These are phyloP conservation scores for Astreopora myriophthalma DNA, from an alignment of 64 coral and sea anemone species.

Conservation along the genomic window DNA sequence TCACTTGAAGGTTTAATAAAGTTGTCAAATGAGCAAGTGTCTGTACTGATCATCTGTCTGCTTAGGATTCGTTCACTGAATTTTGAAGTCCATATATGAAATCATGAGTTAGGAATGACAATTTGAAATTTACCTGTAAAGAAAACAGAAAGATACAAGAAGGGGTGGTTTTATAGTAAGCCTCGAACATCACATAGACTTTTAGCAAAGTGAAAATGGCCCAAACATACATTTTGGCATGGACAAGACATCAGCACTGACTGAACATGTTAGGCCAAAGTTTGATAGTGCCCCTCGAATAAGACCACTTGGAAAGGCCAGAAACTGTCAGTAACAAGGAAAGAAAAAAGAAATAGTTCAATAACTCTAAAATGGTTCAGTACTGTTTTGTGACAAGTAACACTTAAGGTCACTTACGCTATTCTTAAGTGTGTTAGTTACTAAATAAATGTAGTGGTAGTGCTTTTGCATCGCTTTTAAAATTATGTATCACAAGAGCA, in stretches of 20 bases:
- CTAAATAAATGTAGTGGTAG: too few species aligned
- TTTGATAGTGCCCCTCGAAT: constrained; percentile 94
- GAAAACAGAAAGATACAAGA: neutral
- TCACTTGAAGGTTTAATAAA: too few species aligned
- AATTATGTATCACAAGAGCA: too few species aligned
- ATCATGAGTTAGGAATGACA: constrained; percentile 81
- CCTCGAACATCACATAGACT: neutral
- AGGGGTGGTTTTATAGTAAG: too few species aligned
- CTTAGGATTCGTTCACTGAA: too few species aligned
- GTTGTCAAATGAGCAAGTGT: too few species aligned
- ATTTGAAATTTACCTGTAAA: constrained; percentile 96
- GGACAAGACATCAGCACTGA: constrained; percentile 88
- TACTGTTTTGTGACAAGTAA: too few species aligned
- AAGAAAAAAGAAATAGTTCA: neutral
- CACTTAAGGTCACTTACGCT: too few species aligned
- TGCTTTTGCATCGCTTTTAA: too few species aligned
- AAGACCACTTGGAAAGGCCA: constrained; percentile 88
- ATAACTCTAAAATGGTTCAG: neutral
- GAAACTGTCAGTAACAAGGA: constrained; percentile 56
- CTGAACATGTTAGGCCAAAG: constrained; percentile 81
- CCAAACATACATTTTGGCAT: constrained; percentile 88
- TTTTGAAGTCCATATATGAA: too few species aligned
- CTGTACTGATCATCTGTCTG: too few species aligned
- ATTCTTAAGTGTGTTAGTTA: too few species aligned
- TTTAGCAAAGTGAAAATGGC: neutral